Base-by-base conservation (phyloP, 2,113 vertebrate genomes). In the Vidua macroura region DNA sequence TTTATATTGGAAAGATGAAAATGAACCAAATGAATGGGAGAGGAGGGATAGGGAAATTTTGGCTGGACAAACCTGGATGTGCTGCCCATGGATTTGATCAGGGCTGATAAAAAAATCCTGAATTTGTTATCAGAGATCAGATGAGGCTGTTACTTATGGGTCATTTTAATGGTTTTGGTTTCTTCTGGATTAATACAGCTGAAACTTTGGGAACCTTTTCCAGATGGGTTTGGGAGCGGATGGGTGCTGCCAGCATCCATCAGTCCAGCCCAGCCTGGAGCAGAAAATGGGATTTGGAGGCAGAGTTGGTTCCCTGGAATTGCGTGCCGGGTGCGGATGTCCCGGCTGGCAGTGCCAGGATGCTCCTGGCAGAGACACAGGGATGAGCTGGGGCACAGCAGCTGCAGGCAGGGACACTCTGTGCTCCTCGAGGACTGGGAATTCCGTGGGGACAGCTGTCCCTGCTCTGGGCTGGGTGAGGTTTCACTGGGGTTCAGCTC, bases 251-350 rank as follows among this genome's bases (percentile, higher is more conserved):
- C 64, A 37, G 63, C 35, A n/a, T 5, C 52, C 55, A 15, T 20
- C 13, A 7, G 0, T 2, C 6, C 14, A 41, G 35, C 53, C 28
- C 1, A 2, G 77, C 25, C 33, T 1, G 4, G 53, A 17, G 56
- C 55, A 69, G 51, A 7, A 69, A 33, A 31, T 7, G 63, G 62
- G 35, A 7, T 75, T 51, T 48, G 22, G 77, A 44, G 63, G 12
- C 8, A 0, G 31, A 23, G 4, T 0, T 0, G 23, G 2, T 20
- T 3, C 22, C 35, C 48, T 1, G 3, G 25, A 6, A 4, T 39
- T 10, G 31, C 0, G 13, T 81, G 83, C 69, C 0, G 25, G 73
- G 52, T 4, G 9, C 10, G 1, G 60, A 7, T 74, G 66, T 28
- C 30, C 39, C 8, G 1, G 52, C 21, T 48, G 66, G 33, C 2